phyloP scores from a whole-genome alignment of 2,113 vertebrate species.

The Hystrix brachyura region DNA sequence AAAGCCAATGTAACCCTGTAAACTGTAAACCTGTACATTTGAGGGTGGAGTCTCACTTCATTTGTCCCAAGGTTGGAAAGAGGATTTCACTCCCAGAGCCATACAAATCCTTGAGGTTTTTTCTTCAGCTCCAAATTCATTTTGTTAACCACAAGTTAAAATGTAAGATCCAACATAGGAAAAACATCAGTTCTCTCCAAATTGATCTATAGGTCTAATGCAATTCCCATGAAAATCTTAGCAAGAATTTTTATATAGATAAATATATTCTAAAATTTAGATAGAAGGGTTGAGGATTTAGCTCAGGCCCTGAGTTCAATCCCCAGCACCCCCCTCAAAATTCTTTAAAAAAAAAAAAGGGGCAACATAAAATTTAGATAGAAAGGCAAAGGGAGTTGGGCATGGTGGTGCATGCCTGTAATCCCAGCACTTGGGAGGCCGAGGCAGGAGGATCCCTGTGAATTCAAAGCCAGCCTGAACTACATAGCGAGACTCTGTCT shows the following conservation, averaged over 20 bases:
- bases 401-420: neutral
- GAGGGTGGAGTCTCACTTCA: neutral
- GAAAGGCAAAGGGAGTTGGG: neutral
- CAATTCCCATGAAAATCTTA: constrained; percentile 14
- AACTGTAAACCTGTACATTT: neutral
- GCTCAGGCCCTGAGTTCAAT: no score
- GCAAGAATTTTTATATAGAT: constrained; percentile 22
- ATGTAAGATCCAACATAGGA: constrained; percentile 6
- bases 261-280: constrained; percentile 22
- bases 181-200: neutral
- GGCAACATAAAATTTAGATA: constrained; percentile 8
- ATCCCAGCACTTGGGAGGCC: neutral
- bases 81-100: neutral
- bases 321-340: no score
- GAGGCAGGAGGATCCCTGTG: neutral
- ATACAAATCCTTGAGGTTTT: neutral
- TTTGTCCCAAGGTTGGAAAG: constrained; percentile 16
- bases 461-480: neutral
- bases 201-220: neutral
- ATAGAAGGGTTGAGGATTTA: neutral
- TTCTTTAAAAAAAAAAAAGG: no score
- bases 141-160: neutral
- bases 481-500: neutral
- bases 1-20: neutral
- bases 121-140: constrained; percentile 40